Conservation (phyloP, 2,888 invertebrate genomes). For the Lycophotia porphyrea region DNA sequence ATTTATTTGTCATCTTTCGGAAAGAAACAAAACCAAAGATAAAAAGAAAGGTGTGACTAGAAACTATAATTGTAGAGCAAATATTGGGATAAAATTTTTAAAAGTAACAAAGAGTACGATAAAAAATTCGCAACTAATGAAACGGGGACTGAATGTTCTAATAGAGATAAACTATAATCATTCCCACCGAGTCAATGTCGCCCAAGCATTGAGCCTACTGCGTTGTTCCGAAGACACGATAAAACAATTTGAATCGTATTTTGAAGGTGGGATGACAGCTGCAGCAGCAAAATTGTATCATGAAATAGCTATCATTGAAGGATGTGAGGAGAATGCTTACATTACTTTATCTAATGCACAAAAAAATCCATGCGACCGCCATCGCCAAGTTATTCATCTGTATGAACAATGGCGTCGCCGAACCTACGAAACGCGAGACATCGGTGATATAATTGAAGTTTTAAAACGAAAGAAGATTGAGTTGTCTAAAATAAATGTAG, state of each 20-base stretch:
- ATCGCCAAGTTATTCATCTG: conserved; percentile 45
- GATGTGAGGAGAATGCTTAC: conserved; percentile 40
- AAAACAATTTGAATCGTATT: conserved; percentile 57
- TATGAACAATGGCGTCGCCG: conserved; percentile 44
- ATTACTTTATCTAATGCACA: conserved; percentile 41
- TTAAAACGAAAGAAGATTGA: no score
- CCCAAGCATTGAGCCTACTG: conserved; percentile 56
- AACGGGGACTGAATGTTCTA: conserved; percentile 41
- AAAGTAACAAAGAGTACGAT: conserved; percentile 37
- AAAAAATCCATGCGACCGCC: conserved; percentile 44
- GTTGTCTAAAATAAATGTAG: conserved; percentile 1
- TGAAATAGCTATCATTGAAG: conserved; percentile 57
- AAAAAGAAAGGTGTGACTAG: conserved; percentile 54
- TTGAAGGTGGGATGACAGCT: conserved; percentile 58
- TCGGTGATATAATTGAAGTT: conserved; percentile 19
- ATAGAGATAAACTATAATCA: conserved; percentile 55
- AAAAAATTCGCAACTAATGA: conserved; percentile 4
- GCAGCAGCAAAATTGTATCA: conserved; percentile 54
- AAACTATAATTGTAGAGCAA: conserved; percentile 47
- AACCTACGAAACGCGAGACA: conserved; percentile 44
- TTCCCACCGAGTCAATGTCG: conserved; percentile 51
- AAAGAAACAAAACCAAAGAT: conserved; percentile 60
- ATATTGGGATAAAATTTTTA: conserved; percentile 48
- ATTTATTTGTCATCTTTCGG: conserved; percentile 54
- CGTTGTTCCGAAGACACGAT: conserved; percentile 59